These are phyloP conservation scores for Lepus timidus DNA, from an alignment of 2,113 vertebrate genomes.

Conservation along the genomic window DNA sequence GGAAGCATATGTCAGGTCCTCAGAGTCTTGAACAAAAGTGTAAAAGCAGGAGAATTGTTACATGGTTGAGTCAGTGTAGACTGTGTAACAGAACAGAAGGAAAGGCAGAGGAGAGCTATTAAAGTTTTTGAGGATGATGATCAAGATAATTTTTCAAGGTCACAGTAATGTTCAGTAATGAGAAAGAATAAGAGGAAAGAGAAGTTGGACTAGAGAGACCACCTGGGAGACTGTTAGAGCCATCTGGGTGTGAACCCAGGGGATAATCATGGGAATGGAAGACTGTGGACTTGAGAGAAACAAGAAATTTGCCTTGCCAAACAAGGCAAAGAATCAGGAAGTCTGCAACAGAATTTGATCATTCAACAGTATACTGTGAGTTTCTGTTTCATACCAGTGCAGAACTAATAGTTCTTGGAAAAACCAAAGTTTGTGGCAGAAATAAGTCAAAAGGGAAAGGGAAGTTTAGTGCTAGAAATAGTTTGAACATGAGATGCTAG, in stretches of 20 bases:
- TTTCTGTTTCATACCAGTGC: background rate
- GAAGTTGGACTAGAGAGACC: background rate
- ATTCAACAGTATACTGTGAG: background rate
- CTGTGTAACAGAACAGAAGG: background rate
- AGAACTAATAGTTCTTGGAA: background rate
- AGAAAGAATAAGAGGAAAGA: background rate
- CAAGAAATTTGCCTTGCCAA: background rate
- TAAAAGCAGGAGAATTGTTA: conserved; percentile 34
- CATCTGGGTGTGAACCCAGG: background rate
- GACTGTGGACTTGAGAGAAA: conserved; percentile 21
- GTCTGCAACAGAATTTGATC: background rate
- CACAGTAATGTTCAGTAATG: background rate
- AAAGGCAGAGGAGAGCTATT: background rate
- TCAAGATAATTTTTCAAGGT: background rate
- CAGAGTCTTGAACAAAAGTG: background rate
- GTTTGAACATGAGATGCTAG: background rate
- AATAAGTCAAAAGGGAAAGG: conserved; percentile 18
- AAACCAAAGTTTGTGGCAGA: background rate
- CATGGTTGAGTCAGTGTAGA: background rate
- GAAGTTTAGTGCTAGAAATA: background rate
- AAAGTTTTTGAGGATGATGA: background rate
- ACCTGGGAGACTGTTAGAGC: background rate
- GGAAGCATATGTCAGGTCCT: background rate
- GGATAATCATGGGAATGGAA: background rate
- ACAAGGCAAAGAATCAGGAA: background rate